Evolutionary conservation across 2,888 invertebrate species (phyloP), one percentile per base, ranked within the genome.

Genomic region (Congeria kusceri): DNA sequence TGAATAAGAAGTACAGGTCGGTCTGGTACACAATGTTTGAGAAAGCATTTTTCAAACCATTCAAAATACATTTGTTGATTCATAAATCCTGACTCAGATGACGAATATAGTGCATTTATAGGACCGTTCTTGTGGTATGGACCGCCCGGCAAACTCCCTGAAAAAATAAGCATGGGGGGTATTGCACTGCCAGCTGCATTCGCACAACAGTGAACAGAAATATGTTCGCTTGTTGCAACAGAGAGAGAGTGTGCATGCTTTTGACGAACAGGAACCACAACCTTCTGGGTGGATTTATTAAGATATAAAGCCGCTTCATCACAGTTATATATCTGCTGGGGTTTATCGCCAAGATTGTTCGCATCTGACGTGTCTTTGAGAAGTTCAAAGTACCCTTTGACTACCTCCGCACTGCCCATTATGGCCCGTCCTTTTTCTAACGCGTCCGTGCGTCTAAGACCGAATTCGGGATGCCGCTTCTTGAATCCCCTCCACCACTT

Each of bases 31-130:
- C 49, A 49, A 64, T 58, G n/a, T n/a, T n/a, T n/a, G n/a, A n/a
- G n/a, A n/a, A n/a, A n/a, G 3, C 63, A 44, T 47, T 75, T 73
- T 25, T 68, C 76, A 53, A 77, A 80, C 73, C 73, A 77, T 58
- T 73, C 62, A 29, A 44, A 23, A 57, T 80, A 80, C 15, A 68
- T 27, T 0, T 61, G 28, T 39, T 66, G 56, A 44, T 80, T 67
- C 80, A 77, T 80, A 27, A 69, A 66, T 0, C 72, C 72, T 32
- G 2, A 65, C 0, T 69, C 69, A 7, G 59, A 53, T 59, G 18
- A 49, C 0, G 58, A 32, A 28, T 68, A 68, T 0, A 13, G 20
- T 0, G 70, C 61, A 59, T 76, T 70, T 0, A 71, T 15, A 11
- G 65, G 69, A 15, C 73, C 65, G 9, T 70, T 49, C 13, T 59